Evolutionary conservation across 2,113 vertebrate genomes (phyloP).

Genomic region (Neopipo cinnamomea): DNA sequence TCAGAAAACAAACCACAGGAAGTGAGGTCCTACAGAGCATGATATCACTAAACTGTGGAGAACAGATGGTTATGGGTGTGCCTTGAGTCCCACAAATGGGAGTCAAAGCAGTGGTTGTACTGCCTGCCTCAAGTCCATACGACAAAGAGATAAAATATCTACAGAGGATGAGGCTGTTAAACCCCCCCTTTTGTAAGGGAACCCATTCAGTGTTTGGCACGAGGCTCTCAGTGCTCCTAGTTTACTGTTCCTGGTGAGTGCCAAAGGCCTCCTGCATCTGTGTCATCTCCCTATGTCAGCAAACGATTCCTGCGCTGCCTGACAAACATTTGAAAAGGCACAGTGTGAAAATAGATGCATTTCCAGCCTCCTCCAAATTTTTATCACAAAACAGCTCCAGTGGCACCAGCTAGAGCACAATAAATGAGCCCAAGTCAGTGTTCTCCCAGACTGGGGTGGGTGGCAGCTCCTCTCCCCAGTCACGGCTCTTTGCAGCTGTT

Average conservation of each 20-base stretch:
- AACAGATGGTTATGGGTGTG: not conserved
- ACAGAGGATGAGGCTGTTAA: not conserved
- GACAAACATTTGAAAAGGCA: not conserved
- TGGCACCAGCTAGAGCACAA: not conserved
- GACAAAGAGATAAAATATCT: not conserved
- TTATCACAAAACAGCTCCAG: not conserved
- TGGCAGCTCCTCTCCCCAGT: not conserved
- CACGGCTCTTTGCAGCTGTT: conserved; percentile 34
- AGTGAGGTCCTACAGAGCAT: not conserved
- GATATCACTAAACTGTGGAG: not conserved
- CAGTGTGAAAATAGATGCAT: not conserved
- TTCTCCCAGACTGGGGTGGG: not conserved
- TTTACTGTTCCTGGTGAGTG: not conserved
- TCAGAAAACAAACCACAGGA: not conserved
- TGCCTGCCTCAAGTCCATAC: not conserved
- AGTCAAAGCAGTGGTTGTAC: not conserved
- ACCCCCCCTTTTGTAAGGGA: not conserved
- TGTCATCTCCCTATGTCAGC: not conserved
- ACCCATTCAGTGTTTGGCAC: not conserved
- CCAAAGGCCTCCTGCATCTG: conserved; percentile 22
- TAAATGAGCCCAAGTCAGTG: fast-evolving
- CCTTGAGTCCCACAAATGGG: not conserved
- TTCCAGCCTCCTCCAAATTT: not conserved
- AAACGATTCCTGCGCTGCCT: not conserved
- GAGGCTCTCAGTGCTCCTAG: not conserved